Conservation (phyloP, 2,113 vertebrate genomes). For the Cyprichromis sp. region DNA sequence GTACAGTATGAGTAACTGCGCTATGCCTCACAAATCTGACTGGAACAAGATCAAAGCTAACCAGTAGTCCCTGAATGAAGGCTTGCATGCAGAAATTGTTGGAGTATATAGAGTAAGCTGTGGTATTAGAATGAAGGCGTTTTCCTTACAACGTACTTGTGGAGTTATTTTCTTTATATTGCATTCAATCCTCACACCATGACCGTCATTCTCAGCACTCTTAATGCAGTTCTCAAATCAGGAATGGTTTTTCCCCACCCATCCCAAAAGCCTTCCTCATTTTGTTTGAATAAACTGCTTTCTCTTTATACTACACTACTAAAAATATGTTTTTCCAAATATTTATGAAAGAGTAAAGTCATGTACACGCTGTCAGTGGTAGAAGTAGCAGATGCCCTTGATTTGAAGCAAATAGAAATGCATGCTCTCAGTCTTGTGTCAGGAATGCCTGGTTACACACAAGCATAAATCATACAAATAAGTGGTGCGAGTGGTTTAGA, state of each 20-base stretch:
- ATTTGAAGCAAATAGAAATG: background rate
- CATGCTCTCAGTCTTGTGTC: background rate
- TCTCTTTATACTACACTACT: background rate
- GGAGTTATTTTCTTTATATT: background rate
- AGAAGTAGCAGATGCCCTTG: fast-evolving
- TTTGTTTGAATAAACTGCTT: background rate
- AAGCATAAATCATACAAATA: background rate
- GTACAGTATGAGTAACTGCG: background rate
- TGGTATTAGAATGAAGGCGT: background rate
- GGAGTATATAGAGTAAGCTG: fast-evolving
- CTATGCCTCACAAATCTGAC: background rate
- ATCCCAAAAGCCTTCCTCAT: background rate
- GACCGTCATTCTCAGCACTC: background rate
- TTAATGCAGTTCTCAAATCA: background rate
- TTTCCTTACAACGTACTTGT: background rate
- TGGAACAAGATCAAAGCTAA: background rate
- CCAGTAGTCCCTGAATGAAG: background rate
- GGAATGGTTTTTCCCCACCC: background rate
- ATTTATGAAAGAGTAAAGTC: too few species aligned
- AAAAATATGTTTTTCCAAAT: background rate
- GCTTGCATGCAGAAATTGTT: background rate
- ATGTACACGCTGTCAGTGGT: too few species aligned
- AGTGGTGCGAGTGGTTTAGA: background rate
- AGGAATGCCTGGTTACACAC: background rate
- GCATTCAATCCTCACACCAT: background rate